Evolutionary conservation across 2,888 invertebrate genomes (phyloP).

Genomic region (Volucella zonaria): DNA sequence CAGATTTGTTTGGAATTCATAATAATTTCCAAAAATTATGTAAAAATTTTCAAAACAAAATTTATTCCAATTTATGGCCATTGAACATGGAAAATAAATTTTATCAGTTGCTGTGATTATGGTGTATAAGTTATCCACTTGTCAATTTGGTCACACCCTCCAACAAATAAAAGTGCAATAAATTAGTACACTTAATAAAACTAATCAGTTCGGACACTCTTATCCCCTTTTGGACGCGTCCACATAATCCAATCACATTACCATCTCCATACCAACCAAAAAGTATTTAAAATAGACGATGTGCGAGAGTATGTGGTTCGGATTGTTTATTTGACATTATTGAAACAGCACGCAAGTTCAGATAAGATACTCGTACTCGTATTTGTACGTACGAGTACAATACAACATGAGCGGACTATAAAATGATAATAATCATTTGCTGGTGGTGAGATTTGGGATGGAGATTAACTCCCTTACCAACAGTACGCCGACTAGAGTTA

Average conservation of each 20-base stretch:
- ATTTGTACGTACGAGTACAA: too few relatives aligned
- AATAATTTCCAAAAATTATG: not conserved
- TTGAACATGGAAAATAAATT: not conserved
- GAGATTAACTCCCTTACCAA: constrained; percentile 40
- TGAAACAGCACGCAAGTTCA: constrained; percentile 2
- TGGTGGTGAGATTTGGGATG: constrained; percentile 33
- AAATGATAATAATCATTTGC: constrained; percentile 24
- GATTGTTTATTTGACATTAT: constrained; percentile 1
- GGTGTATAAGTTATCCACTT: too few relatives aligned
- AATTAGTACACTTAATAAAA: too few relatives aligned
- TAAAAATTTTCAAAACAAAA: not conserved
- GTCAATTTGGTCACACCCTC: too few relatives aligned
- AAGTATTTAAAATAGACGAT: not conserved
- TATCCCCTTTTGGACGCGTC: not conserved
- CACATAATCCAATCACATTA: not conserved
- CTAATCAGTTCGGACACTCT: too few relatives aligned
- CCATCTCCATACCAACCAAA: not conserved
- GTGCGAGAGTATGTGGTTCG: not conserved
- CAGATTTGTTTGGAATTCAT: not conserved
- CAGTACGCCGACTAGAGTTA: not conserved
- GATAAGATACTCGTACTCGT: constrained; percentile 30
- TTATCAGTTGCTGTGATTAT: not conserved
- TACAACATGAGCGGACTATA: not conserved
- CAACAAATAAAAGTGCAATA: too few relatives aligned
- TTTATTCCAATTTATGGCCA: not conserved